Evolutionary conservation across 2,113 vertebrate genomes (phyloP), one percentile per base, ranked within the genome.

Genomic region (Indicator maculatus): DNA sequence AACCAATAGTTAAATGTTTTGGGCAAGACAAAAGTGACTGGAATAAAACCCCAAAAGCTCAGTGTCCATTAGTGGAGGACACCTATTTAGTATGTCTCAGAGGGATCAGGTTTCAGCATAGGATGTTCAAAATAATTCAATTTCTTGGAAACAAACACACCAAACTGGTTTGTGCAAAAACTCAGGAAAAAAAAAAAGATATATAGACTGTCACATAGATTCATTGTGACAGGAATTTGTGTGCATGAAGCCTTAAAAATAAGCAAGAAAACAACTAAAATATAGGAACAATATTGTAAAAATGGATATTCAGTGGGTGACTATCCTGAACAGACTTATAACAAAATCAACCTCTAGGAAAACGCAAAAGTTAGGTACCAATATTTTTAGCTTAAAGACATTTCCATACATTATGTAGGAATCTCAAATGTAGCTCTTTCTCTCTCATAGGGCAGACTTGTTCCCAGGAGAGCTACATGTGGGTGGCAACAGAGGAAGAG

Each of bases 1-100:
- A 90, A 88, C 93, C 93, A 95, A 84, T 81, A 96, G 79, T 96
- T 95, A 94, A 94, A 70, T 45, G 58, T 97, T 96, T 95, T 88
- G 83, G 94, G 80, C 92, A 94, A 67, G 80, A 91, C 33, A 3
- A 52, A 76, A 89, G 39, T 27, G 66, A 53, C 64, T 63, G 19
- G 38, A 90, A 88, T 56, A 73, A 89, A 91, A 18, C 19, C 30
- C 39, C 78, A 65, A 80, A 79, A 73, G 8, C 50, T 93, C 53
- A 44, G 30, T 56, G 52, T 23, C n/a, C 74, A 76, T 78, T 93
- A 86, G 41, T 58, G 27, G 55, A 65, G 88, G 44, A 85, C 79
- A 70, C 20, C 24, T 55, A 86, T 44, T 91, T 58, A 71, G 59
- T 55, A 58, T 13, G 23, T 33, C 33, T 91, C 50, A 44, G 45